Conservation (phyloP, 37 sponge, comb jelly and placozoan species). For the Mnemiopsis leidyi region DNA sequence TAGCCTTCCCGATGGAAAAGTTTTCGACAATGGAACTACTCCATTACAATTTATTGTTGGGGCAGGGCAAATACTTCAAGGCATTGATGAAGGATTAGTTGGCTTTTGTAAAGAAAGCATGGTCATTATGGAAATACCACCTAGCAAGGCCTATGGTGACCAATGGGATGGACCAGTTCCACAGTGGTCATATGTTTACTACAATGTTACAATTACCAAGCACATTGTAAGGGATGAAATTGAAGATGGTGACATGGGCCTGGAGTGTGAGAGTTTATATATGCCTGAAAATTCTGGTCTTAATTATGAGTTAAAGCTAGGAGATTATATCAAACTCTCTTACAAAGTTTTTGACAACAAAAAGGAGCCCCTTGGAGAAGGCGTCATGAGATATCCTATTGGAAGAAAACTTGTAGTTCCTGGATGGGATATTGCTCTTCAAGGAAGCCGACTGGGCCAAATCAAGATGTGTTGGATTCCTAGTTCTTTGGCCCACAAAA, state of each 20-base stretch:
- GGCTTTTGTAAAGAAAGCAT: neutral
- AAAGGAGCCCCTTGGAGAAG: neutral
- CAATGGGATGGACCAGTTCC: constrained; percentile 54
- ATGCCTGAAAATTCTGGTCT: neutral
- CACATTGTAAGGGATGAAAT: neutral
- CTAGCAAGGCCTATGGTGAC: neutral
- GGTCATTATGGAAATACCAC: constrained; percentile 1
- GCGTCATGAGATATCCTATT: constrained; percentile 51
- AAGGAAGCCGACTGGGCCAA: neutral
- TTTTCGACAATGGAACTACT: constrained; percentile 33
- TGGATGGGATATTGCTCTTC: constrained; percentile 38
- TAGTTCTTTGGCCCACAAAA: constrained; percentile 3
- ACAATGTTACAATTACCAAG: constrained; percentile 8
- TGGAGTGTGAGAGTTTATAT: neutral
- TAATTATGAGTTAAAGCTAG: neutral
- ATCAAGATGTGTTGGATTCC: constrained; percentile 34
- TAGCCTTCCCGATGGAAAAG: constrained; percentile 21
- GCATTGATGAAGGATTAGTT: constrained; percentile 47
- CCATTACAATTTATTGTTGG: constrained; percentile 18
- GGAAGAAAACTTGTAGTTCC: constrained; percentile 29
- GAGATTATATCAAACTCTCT: constrained; percentile 15
- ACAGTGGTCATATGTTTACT: constrained; percentile 61
- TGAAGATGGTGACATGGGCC: neutral
- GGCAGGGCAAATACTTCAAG: neutral
- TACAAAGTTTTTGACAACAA: constrained; percentile 3